Percentiles rank a stretch among this genome's conserved stretches.
Conservation (phyloP, 2,797 vertebrate genomes). For the Alcedo atthis region DNA sequence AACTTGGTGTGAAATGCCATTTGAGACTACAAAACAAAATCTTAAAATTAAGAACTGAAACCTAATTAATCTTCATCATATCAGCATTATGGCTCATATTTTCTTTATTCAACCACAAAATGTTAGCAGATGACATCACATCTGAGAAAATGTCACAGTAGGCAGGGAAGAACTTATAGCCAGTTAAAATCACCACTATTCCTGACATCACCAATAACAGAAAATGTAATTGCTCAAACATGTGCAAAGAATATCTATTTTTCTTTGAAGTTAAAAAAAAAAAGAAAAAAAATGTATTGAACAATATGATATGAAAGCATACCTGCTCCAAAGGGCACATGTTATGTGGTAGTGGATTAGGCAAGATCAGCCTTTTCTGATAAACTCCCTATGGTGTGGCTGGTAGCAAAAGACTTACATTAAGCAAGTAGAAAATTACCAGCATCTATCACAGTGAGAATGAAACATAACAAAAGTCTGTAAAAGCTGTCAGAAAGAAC, state of each 20-base stretch:
- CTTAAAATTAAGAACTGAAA: conserved; percentile 70
- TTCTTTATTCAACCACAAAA: conserved; percentile 65
- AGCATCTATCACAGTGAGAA: conserved; percentile 36
- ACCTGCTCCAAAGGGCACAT: background rate
- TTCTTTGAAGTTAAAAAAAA: background rate
- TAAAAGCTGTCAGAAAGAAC: conserved; percentile 52
- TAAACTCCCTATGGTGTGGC: conserved; percentile 12
- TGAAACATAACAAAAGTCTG: conserved; percentile 51
- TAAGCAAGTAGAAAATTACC: conserved; percentile 30
- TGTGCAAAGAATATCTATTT: background rate
- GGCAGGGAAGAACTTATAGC: conserved; percentile 62
- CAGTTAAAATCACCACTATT: conserved; percentile 47
- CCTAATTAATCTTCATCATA: conserved; percentile 70
- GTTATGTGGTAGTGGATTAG: background rate
- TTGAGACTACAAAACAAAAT: conserved; percentile 24
- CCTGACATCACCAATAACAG: background rate
- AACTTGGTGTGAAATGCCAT: conserved; percentile 48
- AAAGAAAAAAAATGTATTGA: background rate
- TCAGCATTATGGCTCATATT: conserved; percentile 65
- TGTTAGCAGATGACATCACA: conserved; percentile 66
- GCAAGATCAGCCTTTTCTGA: conserved; percentile 43
- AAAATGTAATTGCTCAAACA: conserved; percentile 43
- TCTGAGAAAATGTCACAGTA: conserved; percentile 72
- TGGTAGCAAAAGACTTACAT: conserved; percentile 31
- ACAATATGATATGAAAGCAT: background rate